A percentile compares a stretch with the other conserved stretches of the same genome.
These are phyloP conservation scores for Morpho helenor DNA, from an alignment of 2,888 invertebrate species.

Conservation along the genomic window DNA sequence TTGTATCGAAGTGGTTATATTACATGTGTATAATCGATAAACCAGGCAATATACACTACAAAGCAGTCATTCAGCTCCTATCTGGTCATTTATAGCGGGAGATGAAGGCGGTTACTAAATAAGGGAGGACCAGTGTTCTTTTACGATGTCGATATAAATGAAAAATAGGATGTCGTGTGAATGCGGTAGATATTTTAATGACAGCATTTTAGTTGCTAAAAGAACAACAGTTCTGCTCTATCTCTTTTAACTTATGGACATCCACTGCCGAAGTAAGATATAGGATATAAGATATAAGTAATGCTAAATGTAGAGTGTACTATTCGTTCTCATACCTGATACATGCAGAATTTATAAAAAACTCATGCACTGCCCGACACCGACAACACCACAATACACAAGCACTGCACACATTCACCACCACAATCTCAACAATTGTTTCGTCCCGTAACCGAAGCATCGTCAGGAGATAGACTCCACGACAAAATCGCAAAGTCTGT, in stretches of 20 bases:
- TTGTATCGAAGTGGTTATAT: conserved; percentile 47
- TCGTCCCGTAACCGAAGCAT: too few species aligned
- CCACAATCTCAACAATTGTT: too few species aligned
- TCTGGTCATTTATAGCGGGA: conserved; percentile 72
- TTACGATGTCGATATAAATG: conserved; percentile 41
- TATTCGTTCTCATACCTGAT: too few species aligned
- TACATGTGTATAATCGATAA: conserved; percentile 63
- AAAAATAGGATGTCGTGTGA: conserved; percentile 8
- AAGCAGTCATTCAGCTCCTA: conserved; percentile 70
- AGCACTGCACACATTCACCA: too few species aligned
- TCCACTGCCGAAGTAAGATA: too few species aligned
- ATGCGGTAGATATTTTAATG: conserved; percentile 3
- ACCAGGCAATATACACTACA: conserved; percentile 70
- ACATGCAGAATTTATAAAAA: too few species aligned
- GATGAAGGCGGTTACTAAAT: conserved; percentile 57
- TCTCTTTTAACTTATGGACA: background rate
- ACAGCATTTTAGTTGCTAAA: background rate
- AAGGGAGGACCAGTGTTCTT: conserved; percentile 37
- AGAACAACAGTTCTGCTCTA: background rate
- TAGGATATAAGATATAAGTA: too few species aligned
- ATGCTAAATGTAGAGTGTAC: too few species aligned
- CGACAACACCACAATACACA: too few species aligned
- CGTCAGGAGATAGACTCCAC: too few species aligned
- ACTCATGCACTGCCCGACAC: too few species aligned
- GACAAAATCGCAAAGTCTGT: too few species aligned